Base-by-base conservation (phyloP, 1,140 invertebrate genomes). In the Drosophila micromelanica region DNA sequence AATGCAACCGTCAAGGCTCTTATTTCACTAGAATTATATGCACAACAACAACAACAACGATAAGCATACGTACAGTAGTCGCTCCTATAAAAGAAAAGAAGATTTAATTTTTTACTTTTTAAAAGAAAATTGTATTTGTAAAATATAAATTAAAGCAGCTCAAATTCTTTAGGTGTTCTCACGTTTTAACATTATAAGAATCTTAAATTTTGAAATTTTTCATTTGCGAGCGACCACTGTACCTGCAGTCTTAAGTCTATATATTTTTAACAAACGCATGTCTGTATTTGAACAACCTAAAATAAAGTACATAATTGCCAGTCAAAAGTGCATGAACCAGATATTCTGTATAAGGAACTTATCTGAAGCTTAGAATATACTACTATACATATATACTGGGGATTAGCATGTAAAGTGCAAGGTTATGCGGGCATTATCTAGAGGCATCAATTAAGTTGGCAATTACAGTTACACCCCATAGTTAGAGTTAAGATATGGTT, bases 211-310 rank as follows among this genome's bases (percentile, higher is more conserved):
- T 11, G 12, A 4, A 12, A 12, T 38, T 12, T 5, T 30, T 32
- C 30, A 32, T 32, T 32, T 32, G 46, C 46, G 5, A 51, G 30
- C 4, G 12, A 5, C 13, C 8, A 35, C 49, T 51, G 27, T 51
- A 35, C 30, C 40, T 48, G 40, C 40, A 54, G 38, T 20, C 20
- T 12, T 70, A 70, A 46, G 12, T 55, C 32, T 27, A 23, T 48
- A 37, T 49, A 51, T 35, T 37, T 67, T n/a, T n/a, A 62, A 8
- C 57, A 43, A 43, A 55, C 20, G 51, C 38, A 46, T 59, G 40
- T 54, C 46, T 73, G 13, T 73, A 73, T 61, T 73, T 68, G 48
- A 54, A 73, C 42, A 73, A 48, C 60, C 55, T 64, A 38, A 64
- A 70, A 55, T 70, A 56, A 70, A 70, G 67, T 67, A 72, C 38